Conservation (phyloP, 2,888 invertebrate species). For the Caenorhabditis sp. region DNA sequence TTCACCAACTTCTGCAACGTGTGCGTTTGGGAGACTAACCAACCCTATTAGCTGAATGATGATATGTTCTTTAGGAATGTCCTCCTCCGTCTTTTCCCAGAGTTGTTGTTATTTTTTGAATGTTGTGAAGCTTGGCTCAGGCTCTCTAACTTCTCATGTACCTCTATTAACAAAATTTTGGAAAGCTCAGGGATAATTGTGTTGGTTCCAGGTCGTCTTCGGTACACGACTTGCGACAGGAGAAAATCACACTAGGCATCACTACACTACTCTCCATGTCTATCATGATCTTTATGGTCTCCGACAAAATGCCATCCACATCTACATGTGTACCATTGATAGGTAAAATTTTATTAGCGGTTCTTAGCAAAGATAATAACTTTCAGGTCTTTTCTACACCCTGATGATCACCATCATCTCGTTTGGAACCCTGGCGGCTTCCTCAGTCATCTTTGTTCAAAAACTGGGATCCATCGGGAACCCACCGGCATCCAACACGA, state of each 20-base stretch:
- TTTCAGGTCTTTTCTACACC: constrained; percentile 67
- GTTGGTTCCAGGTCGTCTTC: constrained; percentile 79
- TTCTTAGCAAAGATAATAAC: no score
- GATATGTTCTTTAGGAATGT: constrained; percentile 15
- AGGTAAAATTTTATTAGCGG: no score
- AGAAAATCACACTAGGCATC: constrained; percentile 71
- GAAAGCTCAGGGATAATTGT: not conserved
- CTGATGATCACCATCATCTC: constrained; percentile 70
- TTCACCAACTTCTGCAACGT: constrained; percentile 58
- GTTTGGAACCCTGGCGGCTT: constrained; percentile 65
- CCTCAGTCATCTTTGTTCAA: constrained; percentile 67
- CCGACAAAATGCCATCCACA: constrained; percentile 84
- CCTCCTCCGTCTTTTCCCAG: not conserved
- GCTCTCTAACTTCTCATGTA: not conserved
- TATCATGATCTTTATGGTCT: constrained; percentile 84
- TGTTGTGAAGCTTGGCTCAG: constrained; percentile 28
- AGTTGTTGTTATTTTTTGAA: not conserved
- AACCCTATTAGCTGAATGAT: not conserved
- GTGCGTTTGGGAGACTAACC: constrained; percentile 54
- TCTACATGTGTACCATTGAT: constrained; percentile 70
- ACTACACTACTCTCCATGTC: constrained; percentile 83
- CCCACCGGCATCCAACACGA: constrained; percentile 74
- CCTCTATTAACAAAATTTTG: not conserved
- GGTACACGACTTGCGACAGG: constrained; percentile 79
- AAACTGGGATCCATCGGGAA: constrained; percentile 76